Evolutionary conservation across 2,113 vertebrate genomes (phyloP).

Genomic region (Rafetus swinhoei): DNA sequence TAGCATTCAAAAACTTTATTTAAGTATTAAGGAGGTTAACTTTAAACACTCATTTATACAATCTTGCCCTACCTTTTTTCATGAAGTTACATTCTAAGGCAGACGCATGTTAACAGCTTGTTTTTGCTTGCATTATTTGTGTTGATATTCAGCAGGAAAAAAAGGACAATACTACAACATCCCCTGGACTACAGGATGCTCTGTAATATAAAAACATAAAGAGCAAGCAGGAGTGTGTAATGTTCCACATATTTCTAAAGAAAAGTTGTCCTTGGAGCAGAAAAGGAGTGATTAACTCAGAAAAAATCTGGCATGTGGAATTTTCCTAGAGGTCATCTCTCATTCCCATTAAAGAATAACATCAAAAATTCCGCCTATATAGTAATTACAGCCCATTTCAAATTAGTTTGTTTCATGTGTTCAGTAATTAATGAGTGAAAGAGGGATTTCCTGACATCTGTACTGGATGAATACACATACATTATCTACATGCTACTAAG

Average conservation of each 20-base stretch:
- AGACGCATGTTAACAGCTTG: neutral
- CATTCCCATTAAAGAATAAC: neutral
- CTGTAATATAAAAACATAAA: neutral
- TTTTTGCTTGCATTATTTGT: neutral
- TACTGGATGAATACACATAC: neutral
- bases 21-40: neutral
- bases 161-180: neutral
- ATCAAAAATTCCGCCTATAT: neutral
- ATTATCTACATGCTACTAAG: neutral
- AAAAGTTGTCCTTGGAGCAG: neutral
- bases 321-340: neutral
- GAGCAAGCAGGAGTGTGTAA: rapidly evolving
- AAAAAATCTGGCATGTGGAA: constrained; percentile 36
- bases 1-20: neutral
- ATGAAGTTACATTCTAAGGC: neutral
- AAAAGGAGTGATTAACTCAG: rapidly evolving
- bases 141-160: neutral
- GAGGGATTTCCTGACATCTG: neutral
- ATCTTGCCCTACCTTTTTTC: neutral
- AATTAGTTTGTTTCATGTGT: neutral
- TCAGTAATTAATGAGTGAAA: neutral
- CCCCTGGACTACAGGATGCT: rapidly evolving
- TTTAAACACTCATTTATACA: neutral
- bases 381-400: constrained; percentile 5
- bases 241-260: rapidly evolving